Conservation (phyloP, 2,797 vertebrate genomes). For the Capromys pilorides region DNA sequence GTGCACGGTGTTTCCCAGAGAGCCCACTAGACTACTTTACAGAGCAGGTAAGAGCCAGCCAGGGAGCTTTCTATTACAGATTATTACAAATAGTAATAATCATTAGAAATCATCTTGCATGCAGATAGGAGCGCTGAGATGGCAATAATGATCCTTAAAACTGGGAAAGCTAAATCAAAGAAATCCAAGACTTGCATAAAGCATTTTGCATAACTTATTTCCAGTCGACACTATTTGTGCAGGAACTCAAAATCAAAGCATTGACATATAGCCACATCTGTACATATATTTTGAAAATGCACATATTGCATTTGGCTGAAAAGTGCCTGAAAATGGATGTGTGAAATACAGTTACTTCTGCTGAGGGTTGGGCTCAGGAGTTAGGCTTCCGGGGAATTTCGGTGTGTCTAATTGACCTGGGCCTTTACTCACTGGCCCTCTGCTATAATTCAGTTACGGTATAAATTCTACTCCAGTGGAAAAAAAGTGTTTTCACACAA, state of each 20-base stretch:
- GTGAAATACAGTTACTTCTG: slow-evolving; percentile 35
- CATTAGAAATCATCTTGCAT: slow-evolving; percentile 78
- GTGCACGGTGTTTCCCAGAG: slow-evolving; percentile 74
- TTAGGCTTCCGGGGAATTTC: slow-evolving; percentile 25
- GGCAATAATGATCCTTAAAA: slow-evolving; percentile 71
- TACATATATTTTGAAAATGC: background rate
- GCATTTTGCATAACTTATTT: slow-evolving; percentile 21
- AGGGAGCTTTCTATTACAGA: slow-evolving; percentile 77
- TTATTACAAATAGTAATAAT: slow-evolving; percentile 82
- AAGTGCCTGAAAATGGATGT: background rate
- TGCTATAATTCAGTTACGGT: background rate
- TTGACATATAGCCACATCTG: background rate
- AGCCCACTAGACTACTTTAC: slow-evolving; percentile 75
- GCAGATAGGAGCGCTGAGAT: slow-evolving; percentile 75
- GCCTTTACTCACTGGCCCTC: background rate
- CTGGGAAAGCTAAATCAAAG: slow-evolving; percentile 44
- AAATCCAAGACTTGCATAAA: slow-evolving; percentile 44
- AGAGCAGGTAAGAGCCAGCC: slow-evolving; percentile 80
- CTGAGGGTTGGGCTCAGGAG: slow-evolving; percentile 37
- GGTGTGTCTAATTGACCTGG: background rate
- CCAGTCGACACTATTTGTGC: background rate
- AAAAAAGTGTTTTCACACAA: background rate
- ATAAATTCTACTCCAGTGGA: background rate
- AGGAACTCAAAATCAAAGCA: slow-evolving; percentile 39
- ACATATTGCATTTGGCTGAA: background rate